Evolutionary conservation across 2,888 invertebrate species (phyloP).

Genomic region (Cosmopolites sordidus): DNA sequence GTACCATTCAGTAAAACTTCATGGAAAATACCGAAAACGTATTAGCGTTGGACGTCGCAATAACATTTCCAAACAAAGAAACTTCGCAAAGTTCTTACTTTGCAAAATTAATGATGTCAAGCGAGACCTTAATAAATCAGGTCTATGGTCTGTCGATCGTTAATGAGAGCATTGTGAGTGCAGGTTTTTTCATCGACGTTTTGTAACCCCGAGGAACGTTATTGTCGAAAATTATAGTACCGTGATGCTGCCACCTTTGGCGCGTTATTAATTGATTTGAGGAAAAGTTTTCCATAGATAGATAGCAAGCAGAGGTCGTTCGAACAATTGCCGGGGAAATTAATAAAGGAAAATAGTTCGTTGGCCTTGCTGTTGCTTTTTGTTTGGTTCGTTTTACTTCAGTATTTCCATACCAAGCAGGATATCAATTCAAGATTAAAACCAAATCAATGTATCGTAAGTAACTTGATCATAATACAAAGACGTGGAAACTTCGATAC

Average conservation of each 20-base stretch:
- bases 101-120: conserved; percentile 38
- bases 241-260: background rate
- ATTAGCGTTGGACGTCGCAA: conserved; percentile 19
- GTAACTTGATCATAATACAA: too few species aligned
- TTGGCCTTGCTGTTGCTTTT: too few species aligned
- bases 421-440: too few species aligned
- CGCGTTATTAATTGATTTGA: background rate
- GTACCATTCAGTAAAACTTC: conserved; percentile 8
- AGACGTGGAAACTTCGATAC: too few species aligned
- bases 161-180: conserved; percentile 14
- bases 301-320: too few species aligned
- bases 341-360: too few species aligned
- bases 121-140: conserved; percentile 17
- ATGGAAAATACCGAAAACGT: conserved; percentile 14
- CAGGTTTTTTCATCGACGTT: conserved; percentile 8
- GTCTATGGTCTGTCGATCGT: conserved; percentile 24
- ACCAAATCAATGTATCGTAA: too few species aligned
- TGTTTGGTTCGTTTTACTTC: too few species aligned
- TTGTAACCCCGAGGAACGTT: conserved; percentile 1
- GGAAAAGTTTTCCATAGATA: too few species aligned
- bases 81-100: conserved; percentile 29
- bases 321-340: too few species aligned
- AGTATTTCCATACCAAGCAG: too few species aligned
- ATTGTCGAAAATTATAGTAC: conserved; percentile 2
- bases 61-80: conserved; percentile 27